phyloP scores from a whole-genome alignment of 1,140 invertebrate species.

The Oryctes rhinoceros region DNA sequence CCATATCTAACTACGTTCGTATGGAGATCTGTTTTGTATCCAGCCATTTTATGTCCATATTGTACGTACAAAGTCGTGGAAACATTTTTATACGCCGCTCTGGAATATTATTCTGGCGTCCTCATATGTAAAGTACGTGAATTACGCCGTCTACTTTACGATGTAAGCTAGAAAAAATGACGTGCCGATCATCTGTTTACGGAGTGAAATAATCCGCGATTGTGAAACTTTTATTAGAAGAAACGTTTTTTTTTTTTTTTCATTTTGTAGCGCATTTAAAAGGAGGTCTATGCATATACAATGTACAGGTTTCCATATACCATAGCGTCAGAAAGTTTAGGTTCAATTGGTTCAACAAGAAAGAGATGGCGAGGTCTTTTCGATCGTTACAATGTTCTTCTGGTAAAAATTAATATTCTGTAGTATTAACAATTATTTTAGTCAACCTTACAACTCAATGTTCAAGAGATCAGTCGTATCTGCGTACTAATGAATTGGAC shows the following conservation, averaged over 20 bases:
- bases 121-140: neutral
- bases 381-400: too few relatives aligned
- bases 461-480: too few relatives aligned
- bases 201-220: neutral
- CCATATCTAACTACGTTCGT: too few relatives aligned
- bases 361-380: too few relatives aligned
- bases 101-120: neutral
- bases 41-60: neutral
- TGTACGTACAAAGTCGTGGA: neutral
- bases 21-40: too few relatives aligned
- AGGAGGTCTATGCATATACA: neutral
- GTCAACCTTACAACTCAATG: too few relatives aligned
- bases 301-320: neutral
- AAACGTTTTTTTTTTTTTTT: neutral
- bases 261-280: neutral
- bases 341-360: too few relatives aligned
- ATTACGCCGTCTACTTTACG: neutral
- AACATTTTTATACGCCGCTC: neutral
- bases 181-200: slow-evolving; percentile 1
- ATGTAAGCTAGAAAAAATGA: neutral
- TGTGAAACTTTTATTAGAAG: neutral
- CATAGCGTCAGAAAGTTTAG: too few relatives aligned
- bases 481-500: too few relatives aligned
- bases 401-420: too few relatives aligned
- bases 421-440: too few relatives aligned